Evolutionary conservation across 2,113 vertebrate species (phyloP).

Genomic region (Pavo muticus): DNA sequence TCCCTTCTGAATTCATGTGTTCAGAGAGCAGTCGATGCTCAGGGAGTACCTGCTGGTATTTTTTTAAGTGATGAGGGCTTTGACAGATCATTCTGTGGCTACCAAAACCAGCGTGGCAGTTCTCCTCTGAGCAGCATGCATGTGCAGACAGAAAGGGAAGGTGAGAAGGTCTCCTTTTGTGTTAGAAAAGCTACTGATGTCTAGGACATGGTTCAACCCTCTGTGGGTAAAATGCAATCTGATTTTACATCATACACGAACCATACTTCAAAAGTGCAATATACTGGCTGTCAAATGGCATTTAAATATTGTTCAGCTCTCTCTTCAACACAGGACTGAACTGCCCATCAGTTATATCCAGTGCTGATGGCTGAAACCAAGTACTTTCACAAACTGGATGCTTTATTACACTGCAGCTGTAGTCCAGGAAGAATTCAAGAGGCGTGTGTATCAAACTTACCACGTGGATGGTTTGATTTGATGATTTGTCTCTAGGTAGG

Average conservation of each 20-base stretch:
- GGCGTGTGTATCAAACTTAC: background rate
- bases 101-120: background rate
- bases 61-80: background rate
- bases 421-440: background rate
- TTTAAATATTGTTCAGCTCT: background rate
- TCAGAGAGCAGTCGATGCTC: background rate
- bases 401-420: background rate
- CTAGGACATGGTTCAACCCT: background rate
- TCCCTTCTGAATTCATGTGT: background rate
- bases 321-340: background rate
- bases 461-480: background rate
- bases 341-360: background rate
- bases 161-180: background rate
- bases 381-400: background rate
- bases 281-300: background rate
- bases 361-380: slow-evolving; percentile 11
- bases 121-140: background rate
- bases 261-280: background rate
- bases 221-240: background rate
- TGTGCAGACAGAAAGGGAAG: background rate
- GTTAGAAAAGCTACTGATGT: background rate
- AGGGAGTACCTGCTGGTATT: background rate
- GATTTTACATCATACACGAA: background rate
- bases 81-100: background rate
- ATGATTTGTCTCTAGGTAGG: background rate